These are phyloP conservation scores for Phylloscopus whistleri DNA, from an alignment of 2,113 vertebrate species.

Conservation along the genomic window DNA sequence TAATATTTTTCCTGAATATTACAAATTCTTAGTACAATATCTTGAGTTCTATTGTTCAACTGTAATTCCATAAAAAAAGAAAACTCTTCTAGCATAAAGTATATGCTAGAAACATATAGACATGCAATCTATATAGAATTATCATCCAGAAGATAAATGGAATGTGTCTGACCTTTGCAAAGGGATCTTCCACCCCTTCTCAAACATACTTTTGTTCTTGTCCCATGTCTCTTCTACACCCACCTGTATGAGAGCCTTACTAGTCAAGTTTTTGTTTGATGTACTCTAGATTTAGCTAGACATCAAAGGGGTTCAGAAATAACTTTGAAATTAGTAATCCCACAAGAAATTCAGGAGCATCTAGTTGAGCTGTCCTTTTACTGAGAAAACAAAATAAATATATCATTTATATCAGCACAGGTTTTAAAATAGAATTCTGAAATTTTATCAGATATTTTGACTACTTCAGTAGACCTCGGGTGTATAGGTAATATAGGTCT, in stretches of 20 bases:
- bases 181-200: background rate
- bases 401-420: background rate
- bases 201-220: background rate
- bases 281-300: background rate
- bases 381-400: background rate
- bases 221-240: background rate
- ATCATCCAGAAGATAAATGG: background rate
- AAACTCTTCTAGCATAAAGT: background rate
- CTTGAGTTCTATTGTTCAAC: background rate
- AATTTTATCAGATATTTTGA: background rate
- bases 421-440: background rate
- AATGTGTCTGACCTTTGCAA: background rate
- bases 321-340: background rate
- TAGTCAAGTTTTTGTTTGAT: background rate
- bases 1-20: background rate
- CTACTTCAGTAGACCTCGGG: background rate
- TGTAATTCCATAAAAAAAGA: background rate
- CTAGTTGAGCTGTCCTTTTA: background rate
- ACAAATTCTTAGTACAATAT: background rate
- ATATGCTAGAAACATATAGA: background rate
- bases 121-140: background rate
- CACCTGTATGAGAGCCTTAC: background rate
- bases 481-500: background rate
- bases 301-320: background rate
- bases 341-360: background rate